Evolutionary conservation across 2,113 vertebrate genomes (phyloP).

Genomic region (Procapra przewalskii): DNA sequence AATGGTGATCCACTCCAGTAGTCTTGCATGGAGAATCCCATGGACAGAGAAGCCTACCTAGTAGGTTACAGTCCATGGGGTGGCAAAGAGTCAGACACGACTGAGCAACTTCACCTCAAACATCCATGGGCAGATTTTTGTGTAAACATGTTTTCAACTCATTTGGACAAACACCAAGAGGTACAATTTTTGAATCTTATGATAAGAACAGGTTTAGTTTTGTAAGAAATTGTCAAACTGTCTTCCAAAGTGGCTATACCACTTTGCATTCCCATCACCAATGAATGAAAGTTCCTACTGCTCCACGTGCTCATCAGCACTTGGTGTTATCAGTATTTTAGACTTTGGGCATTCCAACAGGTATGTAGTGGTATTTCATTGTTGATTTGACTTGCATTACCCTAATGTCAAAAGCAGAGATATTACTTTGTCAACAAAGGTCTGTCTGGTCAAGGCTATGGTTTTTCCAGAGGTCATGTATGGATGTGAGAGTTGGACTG

Average conservation of each 20-base stretch:
- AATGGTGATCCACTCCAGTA: too few species aligned
- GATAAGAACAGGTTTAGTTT: background rate
- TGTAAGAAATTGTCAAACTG: background rate
- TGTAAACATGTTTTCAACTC: background rate
- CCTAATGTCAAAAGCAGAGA: too few species aligned
- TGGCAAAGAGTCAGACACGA: too few species aligned
- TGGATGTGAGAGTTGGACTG: too few species aligned
- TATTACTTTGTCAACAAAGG: too few species aligned
- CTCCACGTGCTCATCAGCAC: background rate
- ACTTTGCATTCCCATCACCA: background rate
- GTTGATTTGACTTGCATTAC: background rate
- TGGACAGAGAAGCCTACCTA: too few species aligned
- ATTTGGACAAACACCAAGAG: background rate
- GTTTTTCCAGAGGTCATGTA: too few species aligned
- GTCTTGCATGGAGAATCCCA: too few species aligned
- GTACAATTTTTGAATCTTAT: background rate
- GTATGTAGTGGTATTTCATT: background rate
- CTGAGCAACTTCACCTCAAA: too few species aligned
- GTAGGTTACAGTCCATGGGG: too few species aligned
- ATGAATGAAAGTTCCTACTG: background rate
- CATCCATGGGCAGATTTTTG: background rate
- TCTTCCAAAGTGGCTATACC: background rate
- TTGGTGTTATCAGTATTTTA: background rate
- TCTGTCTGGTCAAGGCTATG: too few species aligned
- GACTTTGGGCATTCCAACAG: background rate